Base-by-base conservation (phyloP, 2,797 vertebrate species). In the Xenentodon cancila region DNA sequence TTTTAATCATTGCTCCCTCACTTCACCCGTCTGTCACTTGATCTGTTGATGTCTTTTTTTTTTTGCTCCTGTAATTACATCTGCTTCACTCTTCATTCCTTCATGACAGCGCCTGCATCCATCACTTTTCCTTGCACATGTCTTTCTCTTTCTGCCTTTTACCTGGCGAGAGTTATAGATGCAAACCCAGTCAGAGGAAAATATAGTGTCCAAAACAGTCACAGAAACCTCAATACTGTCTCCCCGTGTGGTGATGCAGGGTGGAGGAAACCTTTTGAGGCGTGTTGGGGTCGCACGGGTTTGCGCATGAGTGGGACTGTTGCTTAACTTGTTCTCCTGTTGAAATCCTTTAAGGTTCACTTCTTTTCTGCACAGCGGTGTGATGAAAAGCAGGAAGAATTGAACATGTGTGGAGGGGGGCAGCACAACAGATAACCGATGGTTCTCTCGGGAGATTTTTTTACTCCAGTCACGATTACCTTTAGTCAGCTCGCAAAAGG, bases 111-210 rank as follows among this genome's bases (percentile, higher is more conserved):
- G 60, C 53, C 54, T 61, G 44, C 61, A 76, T 75, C 61, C 30
- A 59, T 81, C 64, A 74, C 37, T 52, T 75, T 68, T 64, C 18
- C 57, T 48, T 54, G 15, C 64, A 27, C 58, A 54, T 57, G 42
- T 1, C 60, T 48, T 8, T 48, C 42, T 44, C 53, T 32, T 18
- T 48, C 57, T 42, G 47, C 20, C 25, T 60, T 75, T 51, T 73
- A 73, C 73, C 64, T 55, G 73, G 73, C 75, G 59, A 84, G 86
- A 90, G 81, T 89, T 83, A 85, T 87, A 67, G 75, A 80, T 81
- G 54, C 77, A 83, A 77, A 82, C 80, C 73, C 66, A 64, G 84
- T 88, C 78, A 75, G 80, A 72, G 60, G 67, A 76, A 81, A 81
- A 79, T 81, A 86, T 82, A 89, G 77, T 60, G 11, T 72, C 69